These are phyloP conservation scores for Stenotaenia linearis DNA, from an alignment of 2,888 invertebrate species.

Conservation along the genomic window DNA sequence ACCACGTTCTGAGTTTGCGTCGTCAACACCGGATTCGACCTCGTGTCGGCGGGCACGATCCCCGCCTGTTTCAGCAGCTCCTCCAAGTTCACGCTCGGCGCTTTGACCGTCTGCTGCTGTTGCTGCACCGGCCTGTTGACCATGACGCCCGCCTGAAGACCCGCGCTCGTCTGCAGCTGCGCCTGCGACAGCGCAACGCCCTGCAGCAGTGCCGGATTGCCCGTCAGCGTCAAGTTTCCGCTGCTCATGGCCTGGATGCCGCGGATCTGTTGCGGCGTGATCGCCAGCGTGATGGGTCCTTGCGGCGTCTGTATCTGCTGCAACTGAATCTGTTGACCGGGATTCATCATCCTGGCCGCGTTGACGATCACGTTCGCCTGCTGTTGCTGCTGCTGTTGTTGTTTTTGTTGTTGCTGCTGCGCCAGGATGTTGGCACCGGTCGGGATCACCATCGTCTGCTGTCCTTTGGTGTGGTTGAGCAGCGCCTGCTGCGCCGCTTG, in stretches of 20 bases:
- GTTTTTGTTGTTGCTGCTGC: no score
- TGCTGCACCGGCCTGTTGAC: slow-evolving; percentile 27
- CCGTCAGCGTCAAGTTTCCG: slow-evolving; percentile 13
- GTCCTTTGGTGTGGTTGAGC: slow-evolving; percentile 39
- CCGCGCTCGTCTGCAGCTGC: neutral
- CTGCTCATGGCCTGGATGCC: neutral
- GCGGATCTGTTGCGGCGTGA: slow-evolving; percentile 41
- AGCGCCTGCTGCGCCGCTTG: slow-evolving; percentile 38
- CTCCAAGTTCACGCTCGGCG: slow-evolving; percentile 37
- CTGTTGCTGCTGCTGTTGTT: neutral
- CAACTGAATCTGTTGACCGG: slow-evolving; percentile 46
- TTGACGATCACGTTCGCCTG: slow-evolving; percentile 32
- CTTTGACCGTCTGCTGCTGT: slow-evolving; percentile 1
- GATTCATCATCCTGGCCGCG: slow-evolving; percentile 34
- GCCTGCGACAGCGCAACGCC: neutral
- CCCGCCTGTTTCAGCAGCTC: slow-evolving; percentile 51
- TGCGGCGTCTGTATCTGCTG: slow-evolving; percentile 53
- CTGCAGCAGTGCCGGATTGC: neutral
- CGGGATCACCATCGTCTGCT: slow-evolving; percentile 37
- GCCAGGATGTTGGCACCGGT: no score
- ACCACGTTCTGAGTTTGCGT: neutral
- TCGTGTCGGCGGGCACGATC: slow-evolving; percentile 61
- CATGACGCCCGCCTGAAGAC: slow-evolving; percentile 32
- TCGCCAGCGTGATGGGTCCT: slow-evolving; percentile 51
- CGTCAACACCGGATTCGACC: slow-evolving; percentile 13